Percentiles rank a stretch among this genome's conserved stretches.
phyloP scores from a whole-genome alignment of 2,888 invertebrate species.

The Aporophyla nigra region DNA sequence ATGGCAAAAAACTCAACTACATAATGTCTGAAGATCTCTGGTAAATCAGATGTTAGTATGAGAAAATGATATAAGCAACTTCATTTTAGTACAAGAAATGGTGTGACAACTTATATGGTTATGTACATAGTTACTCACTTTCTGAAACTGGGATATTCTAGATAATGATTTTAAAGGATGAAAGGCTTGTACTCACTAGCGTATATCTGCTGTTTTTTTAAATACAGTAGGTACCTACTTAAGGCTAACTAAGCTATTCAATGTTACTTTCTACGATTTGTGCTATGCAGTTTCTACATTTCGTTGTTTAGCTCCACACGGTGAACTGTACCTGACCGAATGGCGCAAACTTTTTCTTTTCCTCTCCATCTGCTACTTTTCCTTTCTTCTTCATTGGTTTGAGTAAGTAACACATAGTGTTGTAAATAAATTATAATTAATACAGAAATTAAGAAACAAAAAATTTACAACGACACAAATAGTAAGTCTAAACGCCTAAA shows the following conservation, averaged over 20 bases:
- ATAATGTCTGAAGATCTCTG: background rate
- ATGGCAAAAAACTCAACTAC: conserved; percentile 39
- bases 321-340: conserved; percentile 93
- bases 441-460: conserved; percentile 46
- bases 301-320: conserved; percentile 59
- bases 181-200: conserved; percentile 30
- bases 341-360: conserved; percentile 94
- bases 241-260: conserved; percentile 43
- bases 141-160: conserved; percentile 22
- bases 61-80: conserved; percentile 42
- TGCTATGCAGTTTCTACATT: conserved; percentile 59
- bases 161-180: conserved; percentile 24
- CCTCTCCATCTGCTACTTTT: conserved; percentile 95
- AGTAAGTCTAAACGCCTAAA: conserved; percentile 2
- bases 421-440: conserved; percentile 57
- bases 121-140: background rate
- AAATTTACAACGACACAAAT: conserved; percentile 5
- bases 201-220: conserved; percentile 10
- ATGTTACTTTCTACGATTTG: conserved; percentile 42
- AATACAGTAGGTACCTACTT: conserved; percentile 13
- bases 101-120: conserved; percentile 16
- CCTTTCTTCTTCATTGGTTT: conserved; percentile 91
- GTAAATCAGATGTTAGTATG: conserved; percentile 1
- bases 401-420: conserved; percentile 67
- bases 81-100: conserved; percentile 4